Evolutionary conservation across 2,797 vertebrate genomes (phyloP).

Genomic region (Tinamus major): DNA sequence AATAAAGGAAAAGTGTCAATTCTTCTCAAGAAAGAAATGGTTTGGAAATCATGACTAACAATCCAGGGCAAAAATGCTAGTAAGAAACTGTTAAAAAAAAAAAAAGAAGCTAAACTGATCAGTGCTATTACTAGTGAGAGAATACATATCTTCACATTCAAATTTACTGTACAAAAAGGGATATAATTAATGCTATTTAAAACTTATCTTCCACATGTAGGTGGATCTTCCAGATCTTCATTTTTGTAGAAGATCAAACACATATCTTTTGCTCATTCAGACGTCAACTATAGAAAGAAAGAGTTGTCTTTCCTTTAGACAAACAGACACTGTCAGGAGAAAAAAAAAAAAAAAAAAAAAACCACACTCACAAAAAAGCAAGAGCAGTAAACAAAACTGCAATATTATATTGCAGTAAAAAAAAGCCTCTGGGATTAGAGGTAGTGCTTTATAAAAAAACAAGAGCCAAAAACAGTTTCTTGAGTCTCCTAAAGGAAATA

Average conservation of each 20-base stretch:
- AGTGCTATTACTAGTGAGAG: not conserved
- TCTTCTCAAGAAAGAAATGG: not conserved
- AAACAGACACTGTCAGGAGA: not conserved
- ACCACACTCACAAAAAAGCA: too few relatives aligned
- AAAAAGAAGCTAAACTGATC: not conserved
- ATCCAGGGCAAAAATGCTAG: not conserved
- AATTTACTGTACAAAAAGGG: not conserved
- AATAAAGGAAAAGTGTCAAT: not conserved
- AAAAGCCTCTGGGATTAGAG: slow-evolving; percentile 13
- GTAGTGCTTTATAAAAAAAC: slow-evolving; percentile 25
- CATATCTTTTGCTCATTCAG: not conserved
- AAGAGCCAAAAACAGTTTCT: slow-evolving; percentile 1
- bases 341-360: not conserved
- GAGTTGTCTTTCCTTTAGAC: not conserved
- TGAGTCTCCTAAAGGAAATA: slow-evolving; percentile 39
- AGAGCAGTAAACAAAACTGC: slow-evolving; percentile 20
- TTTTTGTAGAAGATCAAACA: not conserved
- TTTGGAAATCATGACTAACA: not conserved
- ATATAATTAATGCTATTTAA: not conserved
- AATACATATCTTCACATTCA: not conserved
- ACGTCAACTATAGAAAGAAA: not conserved
- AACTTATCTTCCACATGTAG: not conserved
- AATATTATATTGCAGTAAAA: slow-evolving; percentile 30
- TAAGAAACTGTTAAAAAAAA: not conserved
- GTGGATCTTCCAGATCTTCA: too few relatives aligned